Evolutionary conservation across 2,797 vertebrate species (phyloP).

Genomic region (Petrocephalus sullivani): DNA sequence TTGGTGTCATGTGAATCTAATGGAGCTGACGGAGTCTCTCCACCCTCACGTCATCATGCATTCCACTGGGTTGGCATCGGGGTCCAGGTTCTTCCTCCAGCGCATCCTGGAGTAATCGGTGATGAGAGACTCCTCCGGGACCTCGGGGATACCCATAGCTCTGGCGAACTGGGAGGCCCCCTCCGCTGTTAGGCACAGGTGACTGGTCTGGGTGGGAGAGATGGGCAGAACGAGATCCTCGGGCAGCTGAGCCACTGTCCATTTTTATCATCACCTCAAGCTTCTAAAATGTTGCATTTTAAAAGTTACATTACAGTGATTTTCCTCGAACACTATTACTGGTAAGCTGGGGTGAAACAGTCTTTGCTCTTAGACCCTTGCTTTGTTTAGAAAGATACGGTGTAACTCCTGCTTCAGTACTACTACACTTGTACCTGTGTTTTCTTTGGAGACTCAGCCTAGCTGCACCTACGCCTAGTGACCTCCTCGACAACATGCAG

Average conservation of each 20-base stretch:
- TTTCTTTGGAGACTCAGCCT: background rate
- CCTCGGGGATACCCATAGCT: slow-evolving; percentile 69
- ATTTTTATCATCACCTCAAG: background rate
- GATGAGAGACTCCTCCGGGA: slow-evolving; percentile 72
- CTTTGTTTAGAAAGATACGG: background rate
- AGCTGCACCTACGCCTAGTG: background rate
- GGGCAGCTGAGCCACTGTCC: background rate
- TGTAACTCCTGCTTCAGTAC: background rate
- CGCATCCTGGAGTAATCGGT: slow-evolving; percentile 72
- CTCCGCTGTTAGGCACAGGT: slow-evolving; percentile 74
- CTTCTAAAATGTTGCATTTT: background rate
- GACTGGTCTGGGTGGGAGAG: slow-evolving; percentile 68
- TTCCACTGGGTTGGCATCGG: slow-evolving; percentile 59
- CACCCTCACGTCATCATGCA: slow-evolving; percentile 57
- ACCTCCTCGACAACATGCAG: background rate
- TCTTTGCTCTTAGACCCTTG: background rate
- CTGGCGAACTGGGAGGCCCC: slow-evolving; percentile 79
- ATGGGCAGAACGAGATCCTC: background rate
- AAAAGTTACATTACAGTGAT: background rate
- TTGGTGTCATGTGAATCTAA: background rate
- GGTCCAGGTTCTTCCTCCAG: slow-evolving; percentile 67
- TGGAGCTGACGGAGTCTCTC: slow-evolving; percentile 42
- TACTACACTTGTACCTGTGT: background rate
- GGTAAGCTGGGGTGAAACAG: background rate
- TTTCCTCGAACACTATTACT: background rate